Evolutionary conservation across 2,888 invertebrate species (phyloP).

Genomic region (Phlogophora meticulosa): DNA sequence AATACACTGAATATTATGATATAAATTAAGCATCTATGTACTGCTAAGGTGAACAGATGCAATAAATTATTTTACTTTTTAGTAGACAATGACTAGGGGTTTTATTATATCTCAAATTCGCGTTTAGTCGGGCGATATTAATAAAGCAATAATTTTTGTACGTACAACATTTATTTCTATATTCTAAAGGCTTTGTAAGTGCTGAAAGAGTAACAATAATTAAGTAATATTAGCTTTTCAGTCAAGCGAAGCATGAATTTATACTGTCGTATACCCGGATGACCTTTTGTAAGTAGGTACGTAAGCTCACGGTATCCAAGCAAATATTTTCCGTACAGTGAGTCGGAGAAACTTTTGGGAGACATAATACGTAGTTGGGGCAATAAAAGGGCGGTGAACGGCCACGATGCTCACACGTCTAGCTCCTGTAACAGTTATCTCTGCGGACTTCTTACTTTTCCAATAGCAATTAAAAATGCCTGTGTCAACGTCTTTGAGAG

Average conservation of each 20-base stretch:
- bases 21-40: constrained; percentile 64
- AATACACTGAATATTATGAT: constrained; percentile 62
- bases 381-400: constrained; percentile 46
- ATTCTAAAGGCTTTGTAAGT: constrained; percentile 8
- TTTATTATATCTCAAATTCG: constrained; percentile 66
- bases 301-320: constrained; percentile 2
- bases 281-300: neutral
- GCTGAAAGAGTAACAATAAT: constrained; percentile 15
- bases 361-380: constrained; percentile 35
- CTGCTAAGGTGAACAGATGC: constrained; percentile 62
- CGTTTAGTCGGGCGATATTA: constrained; percentile 53
- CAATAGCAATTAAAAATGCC: constrained; percentile 9
- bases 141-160: constrained; percentile 63
- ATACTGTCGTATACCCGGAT: constrained; percentile 10
- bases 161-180: constrained; percentile 33
- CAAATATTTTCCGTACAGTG: constrained; percentile 28
- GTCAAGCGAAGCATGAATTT: neutral
- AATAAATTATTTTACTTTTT: constrained; percentile 64
- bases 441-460: constrained; percentile 12
- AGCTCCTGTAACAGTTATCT: constrained; percentile 4
- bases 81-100: constrained; percentile 59
- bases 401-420: constrained; percentile 3
- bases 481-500: constrained; percentile 14
- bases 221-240: constrained; percentile 7
- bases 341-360: constrained; percentile 25